Percentiles rank a stretch among this genome's conserved stretches.
Evolutionary conservation across 2,113 vertebrate genomes (phyloP).

Genomic region (Ramphastos sulfuratus): DNA sequence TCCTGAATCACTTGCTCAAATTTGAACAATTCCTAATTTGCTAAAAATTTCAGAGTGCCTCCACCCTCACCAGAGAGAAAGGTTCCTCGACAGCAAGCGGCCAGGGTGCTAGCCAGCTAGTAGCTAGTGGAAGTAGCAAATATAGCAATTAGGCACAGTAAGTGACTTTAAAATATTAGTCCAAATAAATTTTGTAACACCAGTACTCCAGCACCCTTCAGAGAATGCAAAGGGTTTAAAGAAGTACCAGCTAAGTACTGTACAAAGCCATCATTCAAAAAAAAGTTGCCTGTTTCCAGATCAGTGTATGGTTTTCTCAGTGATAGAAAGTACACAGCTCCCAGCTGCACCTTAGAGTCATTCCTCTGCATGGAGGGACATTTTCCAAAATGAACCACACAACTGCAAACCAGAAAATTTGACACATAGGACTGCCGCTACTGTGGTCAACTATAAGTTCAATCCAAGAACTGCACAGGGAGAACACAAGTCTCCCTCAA

Average conservation of each 20-base stretch:
- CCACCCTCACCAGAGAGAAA: neutral
- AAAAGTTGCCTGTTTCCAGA: fast-evolving
- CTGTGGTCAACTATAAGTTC: neutral
- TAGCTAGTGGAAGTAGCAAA: neutral
- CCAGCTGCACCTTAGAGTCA: neutral
- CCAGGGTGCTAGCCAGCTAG: neutral
- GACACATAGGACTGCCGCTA: fast-evolving
- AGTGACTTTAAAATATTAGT: neutral
- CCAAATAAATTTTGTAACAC: neutral
- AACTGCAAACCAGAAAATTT: neutral
- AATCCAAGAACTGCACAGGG: neutral
- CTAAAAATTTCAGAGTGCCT: neutral
- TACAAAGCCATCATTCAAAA: neutral
- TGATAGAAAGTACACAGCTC: neutral
- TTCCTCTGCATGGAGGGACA: neutral
- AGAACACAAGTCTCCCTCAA: neutral
- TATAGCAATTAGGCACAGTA: neutral
- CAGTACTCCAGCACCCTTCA: neutral
- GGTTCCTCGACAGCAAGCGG: neutral
- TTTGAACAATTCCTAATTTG: neutral
- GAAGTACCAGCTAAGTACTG: neutral
- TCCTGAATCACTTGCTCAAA: neutral
- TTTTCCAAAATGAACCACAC: neutral
- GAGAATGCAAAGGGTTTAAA: neutral
- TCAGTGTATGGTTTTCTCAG: neutral